These are phyloP conservation scores for Eupeodes corollae DNA, from an alignment of 1,140 invertebrate species.

Conservation along the genomic window DNA sequence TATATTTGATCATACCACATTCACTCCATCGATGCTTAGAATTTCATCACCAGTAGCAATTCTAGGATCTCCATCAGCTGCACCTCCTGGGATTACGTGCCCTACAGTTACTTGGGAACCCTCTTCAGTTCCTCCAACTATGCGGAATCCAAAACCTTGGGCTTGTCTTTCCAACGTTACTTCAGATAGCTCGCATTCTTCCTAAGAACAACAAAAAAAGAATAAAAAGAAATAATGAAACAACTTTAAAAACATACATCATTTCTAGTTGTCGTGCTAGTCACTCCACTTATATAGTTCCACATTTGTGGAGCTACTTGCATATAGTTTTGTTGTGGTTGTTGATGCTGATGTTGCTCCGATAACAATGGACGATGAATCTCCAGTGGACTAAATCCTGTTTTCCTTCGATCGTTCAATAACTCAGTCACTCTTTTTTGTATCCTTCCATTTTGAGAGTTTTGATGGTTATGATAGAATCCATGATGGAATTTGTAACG, in stretches of 20 bases:
- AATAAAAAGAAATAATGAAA: not conserved
- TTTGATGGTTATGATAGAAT: constrained; percentile 10
- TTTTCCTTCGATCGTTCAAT: constrained; percentile 26
- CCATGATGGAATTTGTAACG: constrained; percentile 11
- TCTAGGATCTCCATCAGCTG: constrained; percentile 76
- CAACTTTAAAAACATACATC: not conserved
- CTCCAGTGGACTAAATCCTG: constrained; percentile 30
- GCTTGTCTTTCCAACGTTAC: constrained; percentile 72
- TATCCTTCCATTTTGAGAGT: constrained; percentile 26
- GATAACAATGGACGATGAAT: constrained; percentile 7
- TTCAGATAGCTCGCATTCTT: constrained; percentile 61
- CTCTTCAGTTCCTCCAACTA: constrained; percentile 97
- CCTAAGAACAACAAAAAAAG: not conserved
- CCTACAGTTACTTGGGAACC: constrained; percentile 92
- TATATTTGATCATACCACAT: constrained; percentile 42
- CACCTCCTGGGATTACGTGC: constrained; percentile 84
- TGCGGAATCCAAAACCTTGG: constrained; percentile 90
- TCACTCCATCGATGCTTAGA: constrained; percentile 69
- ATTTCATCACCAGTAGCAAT: constrained; percentile 83
- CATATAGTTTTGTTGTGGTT: constrained; percentile 2
- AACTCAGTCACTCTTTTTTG: constrained; percentile 32
- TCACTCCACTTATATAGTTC: not conserved
- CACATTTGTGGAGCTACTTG: constrained; percentile 1
- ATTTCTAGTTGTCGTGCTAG: not conserved
- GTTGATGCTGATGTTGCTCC: constrained; percentile 14